Evolutionary conservation across 92 coral and sea anemone species (phyloP), one percentile per base, ranked within the genome.

Genomic region (Hydrozoanthus gracilis): DNA sequence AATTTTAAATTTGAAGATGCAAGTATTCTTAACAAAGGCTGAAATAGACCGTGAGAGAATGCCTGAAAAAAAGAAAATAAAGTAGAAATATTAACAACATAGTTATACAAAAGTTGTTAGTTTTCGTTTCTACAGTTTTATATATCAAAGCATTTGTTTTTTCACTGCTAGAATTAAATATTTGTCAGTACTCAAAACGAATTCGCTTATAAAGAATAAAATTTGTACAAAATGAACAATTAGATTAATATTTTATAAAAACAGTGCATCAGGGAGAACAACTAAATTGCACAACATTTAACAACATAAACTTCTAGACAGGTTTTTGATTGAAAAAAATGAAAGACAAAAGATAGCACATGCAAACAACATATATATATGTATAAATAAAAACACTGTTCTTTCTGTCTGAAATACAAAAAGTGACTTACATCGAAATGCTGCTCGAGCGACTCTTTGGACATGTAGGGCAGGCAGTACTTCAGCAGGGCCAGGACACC

Each of bases 391-490:
- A 27, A 27, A 27, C 39, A 27, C 39, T 27, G 39, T 27, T 27
- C 39, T 27, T 27, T 27, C 39, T 27, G 39, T 27, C 39, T 27
- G 39, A 27, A 27, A 27, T 27, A 27, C 39, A 27, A 27, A 27
- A 83, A 82, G n/a, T 88, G 78, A 8, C 84, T 67, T 6, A 87
- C 87, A 90, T 93, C 96, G 67, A 91, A 95, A 88, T 95, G 87
- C 27, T 88, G 87, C 60, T 90, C 14, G n/a, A 96, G 94, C 0
- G 97, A 93, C n/a, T 93, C 94, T 20, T 86, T 92, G 46, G 99
- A 95, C 88, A 96, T 75, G 84, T 92, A 93, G 12, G 94, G 93
- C 8, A 95, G 86, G 87, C 98, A 96, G 91, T 93, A 94, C 88
- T 94, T 91, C n/a, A 95, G 86, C 4, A 95, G 95, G 11, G 96